Base-by-base conservation (phyloP, 2,888 invertebrate species). In the Noctua janthina region DNA sequence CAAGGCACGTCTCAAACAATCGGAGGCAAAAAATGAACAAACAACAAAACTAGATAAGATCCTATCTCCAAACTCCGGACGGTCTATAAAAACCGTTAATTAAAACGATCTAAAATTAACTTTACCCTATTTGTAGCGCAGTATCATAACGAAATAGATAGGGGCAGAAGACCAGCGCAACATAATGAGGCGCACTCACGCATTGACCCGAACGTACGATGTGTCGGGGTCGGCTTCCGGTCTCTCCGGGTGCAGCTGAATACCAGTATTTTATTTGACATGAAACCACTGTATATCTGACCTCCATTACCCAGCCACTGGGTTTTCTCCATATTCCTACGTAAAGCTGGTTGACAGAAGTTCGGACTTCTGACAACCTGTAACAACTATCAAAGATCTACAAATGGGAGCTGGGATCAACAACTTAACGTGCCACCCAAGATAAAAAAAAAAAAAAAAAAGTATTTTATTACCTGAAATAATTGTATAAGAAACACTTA, bases 41-140 rank as follows among this genome's bases (percentile, higher is more conserved):
- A 81, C 75, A 81, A 81, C 66, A 64, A 72, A 77, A 69, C 67
- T 35, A 81, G 72, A 88, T 85, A 80, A 85, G 74, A 76, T 87
- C 56, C 13, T 46, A 73, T 86, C 67, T 39, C 64, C 67, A 70
- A 74, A 70, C 56, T 62, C 59, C 35, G 70, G n/a, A 17, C 43
- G 35, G 54, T 85, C 82, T 81, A 70, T 78, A 76, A 86, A 88
- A 88, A 86, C 78, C 86, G 46, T 82, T 82, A 86, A 82, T 86
- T 88, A 86, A 86, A 88, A 88, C 88, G 78, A 71, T 83, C 74
- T 78, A 77, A 78, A 86, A 82, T 83, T 76, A 82, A 66, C 75
- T 66, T 64, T 54, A 59, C 35, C 73, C 66, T 88, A 81, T 89
- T 85, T 81, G 74, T 78, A 77, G 68, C 71, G 29, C 68, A 74